phyloP scores from a whole-genome alignment of 1,140 invertebrate genomes.

The honey bee (Apis mellifera) region DNA sequence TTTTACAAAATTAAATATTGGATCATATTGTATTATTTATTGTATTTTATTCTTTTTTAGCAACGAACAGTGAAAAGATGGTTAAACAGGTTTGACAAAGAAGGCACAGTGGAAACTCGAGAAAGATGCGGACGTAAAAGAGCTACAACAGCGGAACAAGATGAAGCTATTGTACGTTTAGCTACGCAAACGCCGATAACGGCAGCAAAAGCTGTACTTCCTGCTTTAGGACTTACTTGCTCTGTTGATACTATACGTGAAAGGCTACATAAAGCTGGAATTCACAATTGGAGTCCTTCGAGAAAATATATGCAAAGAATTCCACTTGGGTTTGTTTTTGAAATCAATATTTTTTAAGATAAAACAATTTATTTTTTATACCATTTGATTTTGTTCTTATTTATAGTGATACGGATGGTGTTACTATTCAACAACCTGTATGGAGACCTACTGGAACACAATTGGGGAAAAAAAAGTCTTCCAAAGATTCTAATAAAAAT shows the following conservation, averaged over 20 bases:
- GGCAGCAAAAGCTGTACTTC: slow-evolving; percentile 79
- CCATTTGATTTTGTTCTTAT: not conserved
- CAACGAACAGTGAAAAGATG: slow-evolving; percentile 80
- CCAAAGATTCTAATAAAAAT: slow-evolving; percentile 58
- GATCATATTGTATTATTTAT: not conserved
- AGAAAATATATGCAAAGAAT: slow-evolving; percentile 79
- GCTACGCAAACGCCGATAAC: slow-evolving; percentile 78
- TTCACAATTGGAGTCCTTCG: slow-evolving; percentile 80
- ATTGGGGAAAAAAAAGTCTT: slow-evolving; percentile 74
- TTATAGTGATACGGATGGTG: slow-evolving; percentile 71
- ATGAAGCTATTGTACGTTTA: slow-evolving; percentile 77
- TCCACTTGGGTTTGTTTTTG: slow-evolving; percentile 71
- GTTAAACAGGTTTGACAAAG: slow-evolving; percentile 79
- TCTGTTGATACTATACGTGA: slow-evolving; percentile 79
- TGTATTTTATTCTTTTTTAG: slow-evolving; percentile 63
- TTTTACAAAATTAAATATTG: not conserved
- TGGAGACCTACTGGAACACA: slow-evolving; percentile 80
- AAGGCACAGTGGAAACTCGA: slow-evolving; percentile 78
- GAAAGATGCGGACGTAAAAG: slow-evolving; percentile 79
- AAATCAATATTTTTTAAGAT: not conserved
- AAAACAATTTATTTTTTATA: not conserved
- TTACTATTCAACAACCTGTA: slow-evolving; percentile 76
- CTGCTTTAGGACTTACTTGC: slow-evolving; percentile 77
- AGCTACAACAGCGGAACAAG: slow-evolving; percentile 78
- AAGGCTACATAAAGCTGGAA: slow-evolving; percentile 79